Evolutionary conservation across 2,797 vertebrate species (phyloP).

Genomic region (Tangara arthus): DNA sequence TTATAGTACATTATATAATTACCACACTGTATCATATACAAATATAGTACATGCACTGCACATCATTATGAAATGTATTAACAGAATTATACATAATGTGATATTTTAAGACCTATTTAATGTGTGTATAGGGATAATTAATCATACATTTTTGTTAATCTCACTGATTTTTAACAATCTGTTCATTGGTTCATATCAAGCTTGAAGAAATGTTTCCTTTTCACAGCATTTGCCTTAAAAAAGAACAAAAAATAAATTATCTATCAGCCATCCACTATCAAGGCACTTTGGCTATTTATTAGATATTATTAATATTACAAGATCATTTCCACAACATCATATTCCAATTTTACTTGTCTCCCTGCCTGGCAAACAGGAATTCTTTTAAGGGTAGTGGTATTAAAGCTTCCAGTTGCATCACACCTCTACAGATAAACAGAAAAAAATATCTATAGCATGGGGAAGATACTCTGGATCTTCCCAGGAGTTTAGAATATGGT

Average conservation of each 20-base stretch:
- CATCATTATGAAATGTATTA: not conserved
- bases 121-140: not conserved
- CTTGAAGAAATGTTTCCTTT: not conserved
- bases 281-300: not conserved
- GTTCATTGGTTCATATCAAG: not conserved
- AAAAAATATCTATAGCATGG: not conserved
- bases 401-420: not conserved
- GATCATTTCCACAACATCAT: not conserved
- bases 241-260: not conserved
- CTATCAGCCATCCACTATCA: not conserved
- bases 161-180: not conserved
- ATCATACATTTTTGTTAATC: not conserved
- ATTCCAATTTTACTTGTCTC: not conserved
- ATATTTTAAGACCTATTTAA: not conserved
- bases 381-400: not conserved
- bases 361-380: not conserved
- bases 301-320: not conserved
- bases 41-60: not conserved
- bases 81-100: not conserved
- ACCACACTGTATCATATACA: not conserved
- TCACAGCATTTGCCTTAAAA: not conserved
- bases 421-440: not conserved
- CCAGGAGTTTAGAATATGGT: not conserved
- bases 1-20: not conserved
- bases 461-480: not conserved